phyloP scores from a whole-genome alignment of 2,113 vertebrate genomes.

The Python bivittatus region DNA sequence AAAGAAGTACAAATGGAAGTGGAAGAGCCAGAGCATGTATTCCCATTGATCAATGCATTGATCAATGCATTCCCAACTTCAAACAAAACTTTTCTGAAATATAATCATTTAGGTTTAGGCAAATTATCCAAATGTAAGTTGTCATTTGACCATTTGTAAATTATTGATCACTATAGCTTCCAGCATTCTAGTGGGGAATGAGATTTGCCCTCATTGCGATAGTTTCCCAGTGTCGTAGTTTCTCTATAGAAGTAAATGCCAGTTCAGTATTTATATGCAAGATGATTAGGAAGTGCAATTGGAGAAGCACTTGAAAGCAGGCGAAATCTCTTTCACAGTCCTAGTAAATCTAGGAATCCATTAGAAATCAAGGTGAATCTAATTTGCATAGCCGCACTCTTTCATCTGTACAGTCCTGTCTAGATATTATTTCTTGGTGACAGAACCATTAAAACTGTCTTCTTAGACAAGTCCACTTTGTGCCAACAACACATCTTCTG shows the following conservation, averaged over 20 bases:
- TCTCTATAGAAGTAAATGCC: not conserved
- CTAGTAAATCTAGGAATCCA: not conserved
- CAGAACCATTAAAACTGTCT: not conserved
- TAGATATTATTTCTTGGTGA: not conserved
- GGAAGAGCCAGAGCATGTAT: too few relatives aligned
- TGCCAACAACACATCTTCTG: not conserved
- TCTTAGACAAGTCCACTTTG: not conserved
- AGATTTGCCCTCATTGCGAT: not conserved
- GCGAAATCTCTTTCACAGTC: not conserved
- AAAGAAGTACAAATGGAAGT: too few relatives aligned
- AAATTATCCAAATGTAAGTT: too few relatives aligned
- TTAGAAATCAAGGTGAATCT: not conserved
- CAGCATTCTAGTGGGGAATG: too few relatives aligned
- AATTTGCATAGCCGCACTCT: not conserved
- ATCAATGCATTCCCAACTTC: too few relatives aligned
- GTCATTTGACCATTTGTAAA: too few relatives aligned
- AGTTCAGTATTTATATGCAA: not conserved
- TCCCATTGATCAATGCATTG: too few relatives aligned
- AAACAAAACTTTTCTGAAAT: too few relatives aligned
- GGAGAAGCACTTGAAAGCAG: not conserved
- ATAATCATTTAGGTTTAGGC: too few relatives aligned
- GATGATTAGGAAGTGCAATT: not conserved
- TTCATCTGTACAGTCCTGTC: not conserved
- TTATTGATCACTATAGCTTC: too few relatives aligned
- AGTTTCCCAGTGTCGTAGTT: not conserved